These are phyloP conservation scores for Callipepla californica DNA, from an alignment of 2,113 vertebrate species.

Conservation along the genomic window DNA sequence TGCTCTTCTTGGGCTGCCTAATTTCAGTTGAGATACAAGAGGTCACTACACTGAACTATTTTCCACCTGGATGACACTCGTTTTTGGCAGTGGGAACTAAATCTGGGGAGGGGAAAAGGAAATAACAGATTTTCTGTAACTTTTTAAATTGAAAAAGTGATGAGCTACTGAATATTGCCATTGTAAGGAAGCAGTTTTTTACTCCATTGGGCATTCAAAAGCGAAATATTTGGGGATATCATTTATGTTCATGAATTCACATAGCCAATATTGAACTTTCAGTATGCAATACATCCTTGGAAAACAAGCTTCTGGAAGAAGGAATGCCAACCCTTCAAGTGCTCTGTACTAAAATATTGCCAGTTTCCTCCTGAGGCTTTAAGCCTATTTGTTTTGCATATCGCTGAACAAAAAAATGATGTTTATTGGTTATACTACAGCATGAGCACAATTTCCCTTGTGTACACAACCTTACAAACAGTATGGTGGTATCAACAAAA, in stretches of 20 bases:
- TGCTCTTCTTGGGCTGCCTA: conserved; percentile 85
- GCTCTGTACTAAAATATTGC: conserved; percentile 43
- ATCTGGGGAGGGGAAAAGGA: conserved; percentile 38
- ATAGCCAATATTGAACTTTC: conserved; percentile 50
- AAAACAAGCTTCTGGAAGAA: conserved; percentile 64
- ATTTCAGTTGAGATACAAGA: conserved; percentile 80
- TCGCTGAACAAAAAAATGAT: conserved; percentile 6
- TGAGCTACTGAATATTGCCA: conserved; percentile 67
- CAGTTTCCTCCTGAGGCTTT: conserved; percentile 28
- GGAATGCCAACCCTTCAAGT: conserved; percentile 49
- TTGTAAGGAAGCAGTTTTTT: conserved; percentile 20
- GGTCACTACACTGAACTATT: conserved; percentile 51
- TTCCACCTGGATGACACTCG: conserved; percentile 39
- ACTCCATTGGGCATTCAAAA: conserved; percentile 50
- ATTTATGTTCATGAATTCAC: conserved; percentile 38
- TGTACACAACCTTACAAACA: background rate
- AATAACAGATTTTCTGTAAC: conserved; percentile 43
- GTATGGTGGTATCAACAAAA: background rate
- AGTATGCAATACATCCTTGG: conserved; percentile 72
- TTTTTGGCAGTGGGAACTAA: conserved; percentile 64
- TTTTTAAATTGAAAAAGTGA: conserved; percentile 56
- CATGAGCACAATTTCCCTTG: background rate
- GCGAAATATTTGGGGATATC: conserved; percentile 11
- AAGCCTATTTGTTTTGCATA: background rate
- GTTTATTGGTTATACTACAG: background rate